Evolutionary conservation across 1,140 invertebrate genomes (phyloP).

Genomic region (Apolygus lucorum): DNA sequence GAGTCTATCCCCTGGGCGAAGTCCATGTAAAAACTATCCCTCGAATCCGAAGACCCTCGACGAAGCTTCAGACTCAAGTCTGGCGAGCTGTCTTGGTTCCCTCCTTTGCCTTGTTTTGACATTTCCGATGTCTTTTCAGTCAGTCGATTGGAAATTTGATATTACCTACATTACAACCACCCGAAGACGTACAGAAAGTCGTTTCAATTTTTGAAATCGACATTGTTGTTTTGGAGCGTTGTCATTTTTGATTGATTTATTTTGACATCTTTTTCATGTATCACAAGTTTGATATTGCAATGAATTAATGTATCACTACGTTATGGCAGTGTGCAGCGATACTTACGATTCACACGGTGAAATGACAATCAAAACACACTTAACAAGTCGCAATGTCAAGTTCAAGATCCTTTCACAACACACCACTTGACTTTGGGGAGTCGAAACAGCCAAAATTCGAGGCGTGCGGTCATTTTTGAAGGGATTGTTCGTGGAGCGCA

Average conservation of each 20-base stretch:
- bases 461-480: background rate
- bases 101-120: background rate
- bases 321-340: too few relatives aligned
- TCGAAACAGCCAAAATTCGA: background rate
- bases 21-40: slow-evolving; percentile 81
- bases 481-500: background rate
- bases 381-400: background rate
- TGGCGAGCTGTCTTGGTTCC: slow-evolving; percentile 61
- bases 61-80: slow-evolving; percentile 72
- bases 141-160: too few relatives aligned
- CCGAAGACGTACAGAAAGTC: background rate
- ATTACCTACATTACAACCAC: too few relatives aligned
- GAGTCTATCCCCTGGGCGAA: slow-evolving; percentile 77
- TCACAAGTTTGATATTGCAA: background rate
- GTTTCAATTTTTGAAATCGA: background rate
- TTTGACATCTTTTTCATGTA: background rate
- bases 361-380: background rate
- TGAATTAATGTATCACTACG: background rate
- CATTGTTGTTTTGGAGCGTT: background rate
- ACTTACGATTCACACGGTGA: too few relatives aligned
- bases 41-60: slow-evolving; percentile 70
- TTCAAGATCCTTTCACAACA: background rate
- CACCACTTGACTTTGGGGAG: background rate
- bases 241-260: background rate
- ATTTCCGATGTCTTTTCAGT: too few relatives aligned